Evolutionary conservation across 2,113 vertebrate genomes (phyloP), one percentile per base, ranked within the genome.

Genomic region (Anarhynchus alexandrinus): DNA sequence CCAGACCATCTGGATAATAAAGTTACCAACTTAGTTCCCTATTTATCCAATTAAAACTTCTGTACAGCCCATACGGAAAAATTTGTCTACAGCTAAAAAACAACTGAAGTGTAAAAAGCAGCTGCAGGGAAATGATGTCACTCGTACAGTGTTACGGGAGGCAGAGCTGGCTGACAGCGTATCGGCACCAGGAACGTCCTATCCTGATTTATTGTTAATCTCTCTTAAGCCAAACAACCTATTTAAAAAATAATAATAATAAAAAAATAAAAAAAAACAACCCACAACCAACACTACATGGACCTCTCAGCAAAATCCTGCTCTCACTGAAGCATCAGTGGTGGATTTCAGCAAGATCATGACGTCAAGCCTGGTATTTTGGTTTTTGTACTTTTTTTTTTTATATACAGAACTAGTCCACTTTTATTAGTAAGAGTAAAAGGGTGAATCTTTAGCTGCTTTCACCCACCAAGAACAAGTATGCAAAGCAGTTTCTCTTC

Each of bases 61-160:
- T 82, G 86, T 91, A 84, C 77, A 79, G 61, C 76, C 94, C 79
- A 67, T 59, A 94, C 3, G 82, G 94, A 96, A 91, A 90, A 90
- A 93, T 51, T 14, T 67, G 84, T 93, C 94, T 80, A 66, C 82
- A 78, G 89, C 78, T 88, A 82, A 94, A 96, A 93, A 93, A 70
- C 89, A 96, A 89, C 25, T 83, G 78, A 95, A 91, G 94, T 93
- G 74, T 81, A 95, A 96, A 93, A 96, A 91, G 93, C 91, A 93
- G 93, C 93, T 90, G 94, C 82, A 58, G 90, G 94, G 89, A 95
- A 94, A 93, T 80, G 91, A 94, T 94, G 93, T 86, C 93, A 95
- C 64, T 66, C 1, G 1, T 9, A 20, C 30, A 47, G 32, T 4
- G 11, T n/a, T 27, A 30, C 73, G 43, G 32, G 45, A 66, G 78